Evolutionary conservation across 2,113 vertebrate genomes (phyloP), one percentile per base, ranked within the genome.

Genomic region (Amphiprion ocellaris): DNA sequence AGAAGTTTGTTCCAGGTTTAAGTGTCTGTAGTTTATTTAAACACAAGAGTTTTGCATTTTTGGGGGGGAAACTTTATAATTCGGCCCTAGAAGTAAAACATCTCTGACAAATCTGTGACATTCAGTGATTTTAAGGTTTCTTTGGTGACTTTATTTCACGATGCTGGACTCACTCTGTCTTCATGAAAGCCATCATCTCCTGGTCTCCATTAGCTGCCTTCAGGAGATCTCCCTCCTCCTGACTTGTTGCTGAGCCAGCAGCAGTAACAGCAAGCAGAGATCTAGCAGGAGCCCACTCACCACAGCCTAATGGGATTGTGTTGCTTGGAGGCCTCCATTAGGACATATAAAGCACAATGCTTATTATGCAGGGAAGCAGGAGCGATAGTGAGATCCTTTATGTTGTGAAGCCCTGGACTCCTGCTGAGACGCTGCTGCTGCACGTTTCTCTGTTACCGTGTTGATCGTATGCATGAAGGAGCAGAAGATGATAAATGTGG

Each of bases 241-340:
- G 62, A 85, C 71, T 39, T 89, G 46, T 73, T 81, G 91, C 92
- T 94, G 92, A 93, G 84, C 60, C 85, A 87, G 90, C 90, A 72
- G 74, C 83, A 61, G 33, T 16, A 69, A 28, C 81, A 77, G 63
- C 59, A 26, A 73, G 67, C 69, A 16, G 77, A 87, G 80, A 83
- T 82, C 54, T 67, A 87, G 75, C 52, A 78, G 82, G 85, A 88
- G 85, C 88, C 75, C 84, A 83, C 90, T 93, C 85, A 83, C 82
- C 71, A 84, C 74, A 87, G 82, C 85, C 71, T 93, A 92, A 92
- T 91, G 90, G 89, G 90, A 92, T 90, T 90, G 91, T 70, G 77
- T 86, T 83, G 55, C 49, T 86, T 73, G 69, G 72, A 84, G 81
- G 78, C 81, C 81, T 90, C 84, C 92, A 93, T 95, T 95, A 94